These are phyloP conservation scores for Pelochelys cantorii DNA, from an alignment of 2,797 vertebrate species.

Conservation along the genomic window DNA sequence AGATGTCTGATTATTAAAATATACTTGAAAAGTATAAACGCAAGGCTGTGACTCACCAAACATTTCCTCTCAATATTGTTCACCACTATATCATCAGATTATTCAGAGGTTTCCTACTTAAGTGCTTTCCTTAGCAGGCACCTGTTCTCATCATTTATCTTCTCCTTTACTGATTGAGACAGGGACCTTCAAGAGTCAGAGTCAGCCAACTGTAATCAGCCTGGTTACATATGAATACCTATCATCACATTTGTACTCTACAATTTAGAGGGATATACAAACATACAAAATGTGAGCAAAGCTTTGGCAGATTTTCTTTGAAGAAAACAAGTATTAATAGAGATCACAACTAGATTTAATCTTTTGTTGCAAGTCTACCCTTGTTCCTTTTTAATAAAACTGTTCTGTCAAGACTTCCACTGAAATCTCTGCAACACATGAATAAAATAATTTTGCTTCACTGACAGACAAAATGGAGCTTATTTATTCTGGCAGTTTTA, in stretches of 20 bases:
- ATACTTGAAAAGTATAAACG: not conserved
- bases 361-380: not conserved
- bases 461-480: not conserved
- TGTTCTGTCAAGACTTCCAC: not conserved
- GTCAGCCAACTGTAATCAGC: not conserved
- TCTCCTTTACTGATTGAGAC: not conserved
- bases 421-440: not conserved
- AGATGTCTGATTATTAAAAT: not conserved
- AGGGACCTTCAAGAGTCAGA: not conserved
- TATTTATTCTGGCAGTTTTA: not conserved
- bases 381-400: not conserved
- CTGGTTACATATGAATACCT: not conserved
- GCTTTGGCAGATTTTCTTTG: not conserved
- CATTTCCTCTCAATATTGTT: not conserved
- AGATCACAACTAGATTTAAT: not conserved
- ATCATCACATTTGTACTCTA: not conserved
- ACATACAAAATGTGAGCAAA: not conserved
- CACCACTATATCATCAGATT: not conserved
- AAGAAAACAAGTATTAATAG: not conserved
- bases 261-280: not conserved
- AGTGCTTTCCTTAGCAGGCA: not conserved
- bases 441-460: not conserved
- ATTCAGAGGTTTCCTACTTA: conserved; percentile 2
- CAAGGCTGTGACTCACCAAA: not conserved
- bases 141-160: not conserved